Evolutionary conservation across 2,113 vertebrate genomes (phyloP), one percentile per base, ranked within the genome.

Genomic region (Anarrhichthys ocellatus): DNA sequence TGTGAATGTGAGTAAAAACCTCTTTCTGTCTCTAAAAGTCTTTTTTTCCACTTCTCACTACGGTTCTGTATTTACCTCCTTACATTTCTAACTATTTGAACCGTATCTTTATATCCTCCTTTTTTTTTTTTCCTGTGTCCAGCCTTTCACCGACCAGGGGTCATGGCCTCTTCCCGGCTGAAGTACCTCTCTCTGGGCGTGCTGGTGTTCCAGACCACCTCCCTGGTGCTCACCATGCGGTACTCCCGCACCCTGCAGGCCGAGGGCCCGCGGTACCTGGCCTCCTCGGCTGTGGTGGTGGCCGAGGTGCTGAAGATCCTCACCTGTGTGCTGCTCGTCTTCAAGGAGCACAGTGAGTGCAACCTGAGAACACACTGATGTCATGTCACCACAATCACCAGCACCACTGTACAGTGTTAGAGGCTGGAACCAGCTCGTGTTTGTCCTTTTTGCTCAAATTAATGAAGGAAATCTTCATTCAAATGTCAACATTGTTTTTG

Each of bases 131-230:
- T 5, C 61, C n/a, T 38, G 34, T 46, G 14, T 15, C 61, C 73
- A 81, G 81, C 42, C 10, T 27, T 59, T 22, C 29, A 29, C 54
- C 76, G 36, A 50, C 10, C 24, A 2, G 73, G 18, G 44, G 75
- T 1, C 78, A 96, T 95, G 95, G 91, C 97, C 90, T 97, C 96
- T 1, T 15, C 96, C 85, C 96, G 94, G 88, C 93, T 99, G 77
- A 99, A 99, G 92, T 99, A 99, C 94, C 94, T 99, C 77, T 99
- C 98, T 67, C 93, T 99, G 94, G 96, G 97, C 73, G 96, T 99
- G 91, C 94, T 99, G 94, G 98, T 99, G 83, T 97, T 99, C 92
- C 98, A 99, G 95, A 99, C 98, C 78, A 99, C 98, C 24, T 97
- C 97, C 78, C 94, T 99, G 93, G 98, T 99, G 81, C 94, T 99